phyloP scores from a whole-genome alignment of 2,888 invertebrate genomes.

The Hoplodrina ambigua region DNA sequence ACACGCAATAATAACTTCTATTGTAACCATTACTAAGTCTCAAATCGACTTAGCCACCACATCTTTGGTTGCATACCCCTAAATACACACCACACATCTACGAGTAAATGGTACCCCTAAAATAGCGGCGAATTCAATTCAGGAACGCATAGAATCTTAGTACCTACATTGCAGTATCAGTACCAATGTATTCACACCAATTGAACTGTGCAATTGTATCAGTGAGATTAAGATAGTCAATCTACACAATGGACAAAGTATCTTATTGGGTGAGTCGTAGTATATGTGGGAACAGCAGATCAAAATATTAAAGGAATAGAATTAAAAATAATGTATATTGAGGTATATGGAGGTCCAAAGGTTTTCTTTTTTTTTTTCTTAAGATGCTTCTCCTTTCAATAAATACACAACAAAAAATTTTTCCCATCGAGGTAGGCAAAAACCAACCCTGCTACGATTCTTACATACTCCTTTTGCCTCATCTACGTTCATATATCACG shows the following conservation, averaged over 20 bases:
- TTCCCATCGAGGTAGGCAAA: too few species aligned
- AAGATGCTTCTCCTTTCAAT: too few species aligned
- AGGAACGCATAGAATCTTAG: constrained; percentile 3
- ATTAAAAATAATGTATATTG: too few species aligned
- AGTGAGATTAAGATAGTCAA: constrained; percentile 54
- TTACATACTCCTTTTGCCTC: too few species aligned
- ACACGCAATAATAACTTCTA: constrained; percentile 3
- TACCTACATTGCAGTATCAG: constrained; percentile 13
- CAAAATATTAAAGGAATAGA: background rate
- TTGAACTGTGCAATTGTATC: constrained; percentile 47
- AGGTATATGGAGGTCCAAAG: too few species aligned
- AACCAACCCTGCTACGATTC: too few species aligned
- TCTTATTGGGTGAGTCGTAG: constrained; percentile 15
- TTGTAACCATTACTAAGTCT: background rate
- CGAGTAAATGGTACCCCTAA: constrained; percentile 3
- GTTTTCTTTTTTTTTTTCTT: too few species aligned
- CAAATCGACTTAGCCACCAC: background rate
- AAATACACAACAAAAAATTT: too few species aligned
- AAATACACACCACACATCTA: background rate
- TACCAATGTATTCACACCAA: constrained; percentile 41
- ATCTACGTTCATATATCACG: too few species aligned
- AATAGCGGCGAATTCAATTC: constrained; percentile 44
- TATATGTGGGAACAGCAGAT: constrained; percentile 16
- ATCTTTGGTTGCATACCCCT: background rate
- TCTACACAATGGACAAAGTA: constrained; percentile 41